A percentile compares a stretch with the other conserved stretches of the same genome.
These are phyloP conservation scores for Bombus cullumanus DNA, from an alignment of 1,140 invertebrate genomes.

Conservation along the genomic window DNA sequence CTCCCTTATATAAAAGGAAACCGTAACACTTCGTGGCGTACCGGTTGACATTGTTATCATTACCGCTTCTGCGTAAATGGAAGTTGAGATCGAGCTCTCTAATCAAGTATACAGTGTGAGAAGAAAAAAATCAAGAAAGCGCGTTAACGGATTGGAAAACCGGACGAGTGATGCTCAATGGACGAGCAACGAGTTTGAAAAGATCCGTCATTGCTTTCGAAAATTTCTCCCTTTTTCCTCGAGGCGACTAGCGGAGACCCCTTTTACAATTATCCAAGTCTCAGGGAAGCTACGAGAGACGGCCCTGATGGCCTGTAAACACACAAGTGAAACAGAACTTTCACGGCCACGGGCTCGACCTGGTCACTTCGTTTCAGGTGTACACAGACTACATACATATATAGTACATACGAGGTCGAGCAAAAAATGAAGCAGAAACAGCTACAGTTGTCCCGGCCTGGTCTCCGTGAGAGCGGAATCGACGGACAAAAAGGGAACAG, in stretches of 20 bases:
- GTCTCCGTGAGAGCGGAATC: slow-evolving; percentile 68
- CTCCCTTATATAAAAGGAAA: background rate
- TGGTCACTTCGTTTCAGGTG: slow-evolving; percentile 62
- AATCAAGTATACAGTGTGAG: background rate
- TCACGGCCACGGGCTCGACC: slow-evolving; percentile 78
- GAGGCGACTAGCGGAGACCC: slow-evolving; percentile 23
- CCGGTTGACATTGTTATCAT: background rate
- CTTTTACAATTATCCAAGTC: slow-evolving; percentile 2
- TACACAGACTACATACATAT: background rate
- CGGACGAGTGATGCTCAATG: background rate
- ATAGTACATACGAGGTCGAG: slow-evolving; percentile 42
- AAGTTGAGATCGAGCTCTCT: slow-evolving; percentile 19
- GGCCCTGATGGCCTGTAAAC: slow-evolving; percentile 53
- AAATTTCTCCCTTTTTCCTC: slow-evolving; percentile 67
- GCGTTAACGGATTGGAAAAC: background rate
- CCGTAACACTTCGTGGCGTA: background rate
- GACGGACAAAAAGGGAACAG: slow-evolving; percentile 74
- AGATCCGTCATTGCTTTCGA: slow-evolving; percentile 60
- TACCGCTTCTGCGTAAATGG: slow-evolving; percentile 41
- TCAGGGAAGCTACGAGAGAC: slow-evolving; percentile 24
- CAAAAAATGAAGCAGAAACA: slow-evolving; percentile 62
- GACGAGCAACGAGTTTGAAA: slow-evolving; percentile 8
- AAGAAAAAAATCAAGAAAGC: background rate
- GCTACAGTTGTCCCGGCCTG: slow-evolving; percentile 13
- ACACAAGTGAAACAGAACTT: slow-evolving; percentile 72